Conservation (phyloP, 2,113 vertebrate species). For the Colossoma macropomum region DNA sequence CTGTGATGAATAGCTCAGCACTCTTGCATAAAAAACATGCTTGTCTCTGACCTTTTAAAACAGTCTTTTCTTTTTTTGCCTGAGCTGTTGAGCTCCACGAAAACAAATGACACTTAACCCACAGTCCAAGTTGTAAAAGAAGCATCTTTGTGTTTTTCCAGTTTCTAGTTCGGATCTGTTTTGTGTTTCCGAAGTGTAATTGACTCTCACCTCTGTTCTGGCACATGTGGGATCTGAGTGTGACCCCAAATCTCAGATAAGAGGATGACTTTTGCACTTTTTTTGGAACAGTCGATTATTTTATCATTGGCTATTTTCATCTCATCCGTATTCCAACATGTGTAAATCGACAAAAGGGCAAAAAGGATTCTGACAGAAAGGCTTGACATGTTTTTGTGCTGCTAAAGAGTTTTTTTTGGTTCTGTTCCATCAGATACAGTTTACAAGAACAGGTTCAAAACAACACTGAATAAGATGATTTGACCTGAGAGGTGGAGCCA, state of each 20-base stretch:
- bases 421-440: not conserved
- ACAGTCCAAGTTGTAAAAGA: not conserved
- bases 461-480: no score
- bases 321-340: constrained; percentile 17
- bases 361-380: not conserved
- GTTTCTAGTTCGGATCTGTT: constrained; percentile 9
- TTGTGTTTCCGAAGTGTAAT: constrained; percentile 4
- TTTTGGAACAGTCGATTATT: constrained; percentile 23
- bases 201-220: constrained; percentile 1
- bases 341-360: constrained; percentile 16
- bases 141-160: not conserved
- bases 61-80: not conserved
- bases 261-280: constrained; percentile 15
- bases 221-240: not conserved
- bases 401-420: not conserved
- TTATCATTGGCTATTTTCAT: constrained; percentile 2
- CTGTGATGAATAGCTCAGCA: constrained; percentile 27
- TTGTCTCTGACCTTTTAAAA: constrained; percentile 37
- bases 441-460: no score
- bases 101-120: constrained; percentile 2
- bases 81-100: not conserved
- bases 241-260: constrained; percentile 28
- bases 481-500: no score
- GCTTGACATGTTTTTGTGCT: no score
- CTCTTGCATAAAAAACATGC: constrained; percentile 40